Evolutionary conservation across 2,888 invertebrate genomes (phyloP).

Genomic region (Notodonta dromedarius): DNA sequence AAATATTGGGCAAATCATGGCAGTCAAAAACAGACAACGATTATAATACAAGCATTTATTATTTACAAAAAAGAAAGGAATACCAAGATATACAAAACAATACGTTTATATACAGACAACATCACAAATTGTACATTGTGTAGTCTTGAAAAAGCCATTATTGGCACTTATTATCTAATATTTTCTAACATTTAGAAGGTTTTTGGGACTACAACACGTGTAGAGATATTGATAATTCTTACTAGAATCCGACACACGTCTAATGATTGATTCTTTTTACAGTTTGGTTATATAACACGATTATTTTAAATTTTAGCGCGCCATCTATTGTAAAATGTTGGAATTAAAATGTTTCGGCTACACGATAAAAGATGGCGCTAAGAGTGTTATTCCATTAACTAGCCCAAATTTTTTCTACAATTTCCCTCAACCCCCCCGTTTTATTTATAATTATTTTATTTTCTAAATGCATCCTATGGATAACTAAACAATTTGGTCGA

Average conservation of each 20-base stretch:
- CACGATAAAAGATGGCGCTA: not conserved
- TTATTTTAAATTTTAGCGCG: not conserved
- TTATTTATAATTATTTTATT: not conserved
- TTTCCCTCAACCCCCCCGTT: not conserved
- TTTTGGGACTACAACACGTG: too few species aligned
- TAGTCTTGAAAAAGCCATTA: conserved; percentile 10
- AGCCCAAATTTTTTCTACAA: not conserved
- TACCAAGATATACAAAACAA: conserved; percentile 35
- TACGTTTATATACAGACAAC: conserved; percentile 34
- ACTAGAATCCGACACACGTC: too few species aligned
- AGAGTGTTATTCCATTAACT: not conserved
- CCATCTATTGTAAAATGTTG: not conserved
- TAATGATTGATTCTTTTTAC: too few species aligned
- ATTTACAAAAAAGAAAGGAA: conserved; percentile 30
- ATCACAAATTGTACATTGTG: conserved; percentile 28
- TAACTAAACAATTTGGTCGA: not conserved
- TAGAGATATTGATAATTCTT: too few species aligned
- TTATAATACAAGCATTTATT: conserved; percentile 36
- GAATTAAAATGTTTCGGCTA: not conserved
- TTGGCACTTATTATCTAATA: not conserved
- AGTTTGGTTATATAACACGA: too few species aligned
- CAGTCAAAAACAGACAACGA: not conserved
- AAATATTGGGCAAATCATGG: too few species aligned
- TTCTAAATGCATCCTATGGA: not conserved
- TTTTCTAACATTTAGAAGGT: too few species aligned